Evolutionary conservation across 2,797 vertebrate species (phyloP).

Genomic region (Schizothorax lantsangensis): DNA sequence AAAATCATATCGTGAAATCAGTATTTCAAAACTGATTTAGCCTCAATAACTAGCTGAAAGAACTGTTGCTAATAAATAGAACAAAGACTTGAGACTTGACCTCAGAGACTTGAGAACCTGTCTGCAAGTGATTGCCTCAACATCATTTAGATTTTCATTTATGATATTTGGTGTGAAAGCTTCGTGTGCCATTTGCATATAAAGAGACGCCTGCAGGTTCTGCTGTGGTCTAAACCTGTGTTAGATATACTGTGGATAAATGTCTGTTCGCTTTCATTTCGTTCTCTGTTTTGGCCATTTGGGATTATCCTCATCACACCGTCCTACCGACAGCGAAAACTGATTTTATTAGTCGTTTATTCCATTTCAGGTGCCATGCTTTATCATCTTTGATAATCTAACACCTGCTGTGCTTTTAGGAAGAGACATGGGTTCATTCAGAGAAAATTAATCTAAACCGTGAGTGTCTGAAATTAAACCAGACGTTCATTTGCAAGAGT

Average conservation of each 20-base stretch:
- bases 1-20: too few relatives aligned
- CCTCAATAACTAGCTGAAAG: too few relatives aligned
- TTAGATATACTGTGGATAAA: conserved; percentile 2
- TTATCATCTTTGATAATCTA: neutral
- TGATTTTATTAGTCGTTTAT: neutral
- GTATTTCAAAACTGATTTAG: too few relatives aligned
- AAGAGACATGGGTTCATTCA: too few relatives aligned
- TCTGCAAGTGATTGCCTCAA: conserved; percentile 61
- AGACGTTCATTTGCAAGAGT: too few relatives aligned
- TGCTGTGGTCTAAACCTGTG: conserved; percentile 20
- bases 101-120: too few relatives aligned
- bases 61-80: too few relatives aligned
- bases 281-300: neutral
- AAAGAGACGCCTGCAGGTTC: conserved; percentile 67
- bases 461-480: too few relatives aligned
- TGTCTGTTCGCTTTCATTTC: conserved; percentile 3
- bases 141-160: conserved; percentile 70
- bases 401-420: neutral
- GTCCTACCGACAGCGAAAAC: neutral
- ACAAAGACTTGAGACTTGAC: too few relatives aligned
- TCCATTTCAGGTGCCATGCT: neutral
- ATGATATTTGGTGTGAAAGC: conserved; percentile 67
- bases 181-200: conserved; percentile 73
- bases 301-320: neutral
- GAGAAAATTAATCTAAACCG: too few relatives aligned